A percentile compares a stretch with the other conserved stretches of the same genome.
phyloP scores from a whole-genome alignment of 2,113 vertebrate species.

The Pristiophorus japonicus region DNA sequence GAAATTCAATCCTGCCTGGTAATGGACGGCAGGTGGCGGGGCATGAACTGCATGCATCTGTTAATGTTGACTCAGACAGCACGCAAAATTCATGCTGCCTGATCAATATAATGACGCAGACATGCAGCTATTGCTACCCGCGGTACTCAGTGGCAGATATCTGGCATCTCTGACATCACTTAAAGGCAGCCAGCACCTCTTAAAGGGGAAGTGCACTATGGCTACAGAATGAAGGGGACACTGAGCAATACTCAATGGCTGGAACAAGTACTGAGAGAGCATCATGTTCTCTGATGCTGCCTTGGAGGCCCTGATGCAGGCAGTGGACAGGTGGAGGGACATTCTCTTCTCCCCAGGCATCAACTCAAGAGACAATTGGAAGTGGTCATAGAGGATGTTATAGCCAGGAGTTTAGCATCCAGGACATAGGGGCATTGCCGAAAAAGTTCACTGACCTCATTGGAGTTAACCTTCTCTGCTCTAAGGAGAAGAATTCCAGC shows the following conservation, averaged over 20 bases:
- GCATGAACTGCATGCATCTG: not conserved
- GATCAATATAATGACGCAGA: not conserved
- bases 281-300: not conserved
- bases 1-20: not conserved
- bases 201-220: not conserved
- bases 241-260: not conserved
- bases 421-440: not conserved
- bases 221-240: not conserved
- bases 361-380: not conserved
- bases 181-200: not conserved
- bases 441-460: not conserved
- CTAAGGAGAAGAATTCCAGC: not conserved
- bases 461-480: not conserved
- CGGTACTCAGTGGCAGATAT: not conserved
- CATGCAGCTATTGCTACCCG: not conserved
- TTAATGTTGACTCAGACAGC: not conserved
- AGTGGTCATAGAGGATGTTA: not conserved
- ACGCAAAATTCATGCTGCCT: not conserved
- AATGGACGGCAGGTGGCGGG: not conserved
- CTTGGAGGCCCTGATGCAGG: not conserved
- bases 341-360: not conserved
- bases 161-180: not conserved
- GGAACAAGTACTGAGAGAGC: not conserved
- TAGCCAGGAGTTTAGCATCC: not conserved
- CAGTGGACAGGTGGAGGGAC: not conserved